Percentiles rank a stretch among this genome's conserved stretches.
phyloP scores from a whole-genome alignment of 2,113 vertebrate genomes.

The Prionailurus bengalensis region DNA sequence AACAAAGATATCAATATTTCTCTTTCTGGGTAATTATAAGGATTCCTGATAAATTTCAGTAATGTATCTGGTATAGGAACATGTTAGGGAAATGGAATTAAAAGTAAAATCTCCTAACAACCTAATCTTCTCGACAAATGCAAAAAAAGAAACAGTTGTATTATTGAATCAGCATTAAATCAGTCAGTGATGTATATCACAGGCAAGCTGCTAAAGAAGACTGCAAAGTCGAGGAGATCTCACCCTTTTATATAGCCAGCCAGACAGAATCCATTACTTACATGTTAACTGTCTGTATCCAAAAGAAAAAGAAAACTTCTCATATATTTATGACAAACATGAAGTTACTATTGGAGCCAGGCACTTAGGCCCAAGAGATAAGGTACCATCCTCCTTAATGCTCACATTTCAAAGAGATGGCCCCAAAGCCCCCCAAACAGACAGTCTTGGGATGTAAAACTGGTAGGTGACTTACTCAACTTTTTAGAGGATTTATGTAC shows the following conservation, averaged over 20 bases:
- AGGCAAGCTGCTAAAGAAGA: not conserved
- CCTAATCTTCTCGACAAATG: constrained; percentile 9
- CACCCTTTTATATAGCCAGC: not conserved
- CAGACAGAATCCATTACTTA: not conserved
- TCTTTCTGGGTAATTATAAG: constrained; percentile 31
- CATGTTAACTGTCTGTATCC: not conserved
- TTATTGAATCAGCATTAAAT: constrained; percentile 18
- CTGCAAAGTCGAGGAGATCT: not conserved
- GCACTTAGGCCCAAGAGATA: not conserved
- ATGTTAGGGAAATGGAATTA: constrained; percentile 31
- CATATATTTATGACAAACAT: not conserved
- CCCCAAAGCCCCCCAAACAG: not conserved
- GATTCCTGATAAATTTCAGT: constrained; percentile 36
- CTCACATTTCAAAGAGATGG: not conserved
- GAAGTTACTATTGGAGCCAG: not conserved
- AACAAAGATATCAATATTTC: constrained; percentile 11
- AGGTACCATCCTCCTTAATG: too few relatives aligned
- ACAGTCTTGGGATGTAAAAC: not conserved
- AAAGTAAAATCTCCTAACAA: constrained; percentile 35
- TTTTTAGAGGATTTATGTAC: not conserved
- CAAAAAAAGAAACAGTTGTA: not conserved
- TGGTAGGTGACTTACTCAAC: not conserved
- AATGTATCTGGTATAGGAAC: not conserved
- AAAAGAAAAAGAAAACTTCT: constrained; percentile 13
- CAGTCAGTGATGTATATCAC: not conserved